A percentile compares a stretch with the other conserved stretches of the same genome.
phyloP scores from a whole-genome alignment of 2,797 vertebrate genomes.

The Sarcophilus harrisii region DNA sequence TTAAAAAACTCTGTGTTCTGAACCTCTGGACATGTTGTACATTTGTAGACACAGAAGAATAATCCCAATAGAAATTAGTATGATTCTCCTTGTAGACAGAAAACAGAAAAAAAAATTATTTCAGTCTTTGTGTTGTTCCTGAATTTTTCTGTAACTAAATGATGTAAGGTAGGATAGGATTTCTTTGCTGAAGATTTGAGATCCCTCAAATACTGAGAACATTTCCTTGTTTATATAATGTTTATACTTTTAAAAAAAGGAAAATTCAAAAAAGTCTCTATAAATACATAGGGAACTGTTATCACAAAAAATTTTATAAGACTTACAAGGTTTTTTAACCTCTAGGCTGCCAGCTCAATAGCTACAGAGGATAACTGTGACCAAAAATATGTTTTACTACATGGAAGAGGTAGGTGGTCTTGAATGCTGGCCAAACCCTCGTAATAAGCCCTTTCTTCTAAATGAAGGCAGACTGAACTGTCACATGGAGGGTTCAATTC shows the following conservation, averaged over 20 bases:
- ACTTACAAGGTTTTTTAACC: not conserved
- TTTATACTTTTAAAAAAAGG: constrained; percentile 43
- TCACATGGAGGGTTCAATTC: not conserved
- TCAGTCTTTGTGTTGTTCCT: constrained; percentile 59
- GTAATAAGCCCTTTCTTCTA: not conserved
- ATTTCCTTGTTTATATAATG: constrained; percentile 53
- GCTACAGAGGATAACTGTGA: not conserved
- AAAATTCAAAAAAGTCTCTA: not conserved
- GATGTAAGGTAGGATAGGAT: constrained; percentile 22
- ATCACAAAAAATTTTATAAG: constrained; percentile 22
- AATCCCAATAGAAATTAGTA: constrained; percentile 78
- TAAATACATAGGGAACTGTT: constrained; percentile 46
- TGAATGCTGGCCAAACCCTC: constrained; percentile 13
- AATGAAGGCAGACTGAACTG: constrained; percentile 16
- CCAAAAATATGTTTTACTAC: not conserved
- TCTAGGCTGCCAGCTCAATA: constrained; percentile 12
- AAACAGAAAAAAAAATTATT: constrained; percentile 55
- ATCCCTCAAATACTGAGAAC: constrained; percentile 55
- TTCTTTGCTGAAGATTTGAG: constrained; percentile 54
- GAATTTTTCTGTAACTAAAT: constrained; percentile 61
- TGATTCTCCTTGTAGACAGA: constrained; percentile 65
- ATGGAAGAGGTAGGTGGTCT: constrained; percentile 6
- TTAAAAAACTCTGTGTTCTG: constrained; percentile 74
- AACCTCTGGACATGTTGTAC: constrained; percentile 57
- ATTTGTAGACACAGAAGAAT: constrained; percentile 58